These are phyloP conservation scores for Isaurus tuberculatus DNA, from an alignment of 92 coral and sea anemone genomes.

Conservation along the genomic window DNA sequence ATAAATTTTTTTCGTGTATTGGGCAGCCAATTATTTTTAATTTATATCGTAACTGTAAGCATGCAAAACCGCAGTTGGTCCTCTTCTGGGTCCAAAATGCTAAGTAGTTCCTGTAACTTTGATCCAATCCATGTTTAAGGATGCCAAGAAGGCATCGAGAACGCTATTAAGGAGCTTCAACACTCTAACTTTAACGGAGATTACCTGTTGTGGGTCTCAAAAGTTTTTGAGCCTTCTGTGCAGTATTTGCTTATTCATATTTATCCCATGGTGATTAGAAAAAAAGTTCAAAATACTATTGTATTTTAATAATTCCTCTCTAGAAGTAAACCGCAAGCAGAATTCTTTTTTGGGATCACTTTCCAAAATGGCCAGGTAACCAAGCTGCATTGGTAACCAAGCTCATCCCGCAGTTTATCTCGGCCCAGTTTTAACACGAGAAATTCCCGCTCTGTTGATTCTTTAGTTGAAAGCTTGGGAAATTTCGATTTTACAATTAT, in stretches of 20 bases:
- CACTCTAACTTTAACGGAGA: background rate
- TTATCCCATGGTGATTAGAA: conserved; percentile 1
- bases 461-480: too few species aligned
- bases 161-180: conserved; percentile 1
- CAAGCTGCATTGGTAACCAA: too few species aligned
- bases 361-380: too few species aligned
- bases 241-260: conserved; percentile 2
- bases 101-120: background rate
- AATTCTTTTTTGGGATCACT: too few species aligned
- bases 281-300: background rate
- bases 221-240: conserved; percentile 1
- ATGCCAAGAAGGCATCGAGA: background rate
- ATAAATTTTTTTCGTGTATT: background rate
- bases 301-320: conserved; percentile 2
- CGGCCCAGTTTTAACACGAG: too few species aligned
- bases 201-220: conserved; percentile 5
- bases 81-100: background rate
- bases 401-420: too few species aligned
- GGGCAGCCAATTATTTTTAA: background rate
- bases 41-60: background rate
- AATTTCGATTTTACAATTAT: too few species aligned
- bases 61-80: background rate
- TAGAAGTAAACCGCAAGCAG: background rate
- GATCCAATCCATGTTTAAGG: conserved; percentile 1
- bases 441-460: too few species aligned